Evolutionary conservation across 2,888 invertebrate genomes (phyloP), one percentile per base, ranked within the genome.

Genomic region (Leucoma salicis): DNA sequence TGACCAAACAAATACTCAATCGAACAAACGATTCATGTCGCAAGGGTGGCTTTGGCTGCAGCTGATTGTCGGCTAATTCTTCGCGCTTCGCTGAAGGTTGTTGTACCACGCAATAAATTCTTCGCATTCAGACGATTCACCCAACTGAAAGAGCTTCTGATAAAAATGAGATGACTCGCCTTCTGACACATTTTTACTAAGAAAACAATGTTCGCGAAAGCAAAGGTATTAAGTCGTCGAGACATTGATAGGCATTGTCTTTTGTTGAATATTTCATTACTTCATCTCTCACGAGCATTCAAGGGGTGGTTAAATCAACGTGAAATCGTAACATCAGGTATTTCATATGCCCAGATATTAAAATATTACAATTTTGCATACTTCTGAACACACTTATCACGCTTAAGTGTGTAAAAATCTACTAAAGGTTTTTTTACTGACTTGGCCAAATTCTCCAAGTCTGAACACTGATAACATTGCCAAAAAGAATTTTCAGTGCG

Each of bases 101-200:
- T 77, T 83, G 80, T 85, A 85, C 84, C 83, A 70, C 76, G 82
- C 84, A 84, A 86, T 87, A 85, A 85, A 86, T 84, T 83, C 78
- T 63, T 72, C 72, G 75, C 78, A 86, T 86, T 86, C 83, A 84
- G 68, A 73, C 70, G 71, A 78, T 60, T 74, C 84, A 79, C 53
- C 79, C 82, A 73, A 70, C 78, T 78, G 86, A 81, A 73, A 82
- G 72, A 67, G 70, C 71, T 62, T n/a, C 73, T 71, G 87, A 87
- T 87, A 87, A 86, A 83, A 84, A 83, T 75, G 74, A 72, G 82
- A 82, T 81, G 85, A 80, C 82, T 71, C 66, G 77, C 66, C 66
- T 69, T 52, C 67, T 64, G 78, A 74, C 78, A 78, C 76, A 74
- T 78, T 80, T 82, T 77, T 68, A 57, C 66, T 75, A 63, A 61